Base-by-base conservation (phyloP, 2,113 vertebrate species). In the Galbula dea region DNA sequence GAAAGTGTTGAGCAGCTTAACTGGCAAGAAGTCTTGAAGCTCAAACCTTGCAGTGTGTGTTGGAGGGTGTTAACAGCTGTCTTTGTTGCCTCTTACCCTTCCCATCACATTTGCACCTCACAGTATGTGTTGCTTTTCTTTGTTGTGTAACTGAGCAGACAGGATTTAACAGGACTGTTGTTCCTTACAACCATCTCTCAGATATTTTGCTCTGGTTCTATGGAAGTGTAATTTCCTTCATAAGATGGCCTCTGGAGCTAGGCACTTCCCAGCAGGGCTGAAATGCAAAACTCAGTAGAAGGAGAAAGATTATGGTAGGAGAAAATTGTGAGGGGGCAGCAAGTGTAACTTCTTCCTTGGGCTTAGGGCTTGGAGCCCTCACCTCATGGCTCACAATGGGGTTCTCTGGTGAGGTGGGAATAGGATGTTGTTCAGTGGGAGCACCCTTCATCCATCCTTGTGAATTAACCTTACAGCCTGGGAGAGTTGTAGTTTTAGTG, bases 161-260 rank as follows among this genome's bases (percentile, higher is more conserved):
- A 58, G 30, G 30, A 14, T 73, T 84, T 58, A 43, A 13, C 46
- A 77, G 43, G 29, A 15, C 23, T 43, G 32, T 68, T 83, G 26
- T 24, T 74, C 32, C 37, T 72, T 9, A 2, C 0, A 2, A 37
- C 19, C 2, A 3, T 45, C 36, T 45, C 36, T 76, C 0, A 0
- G 22, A 2, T 84, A 17, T 39, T 2, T 30, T 15, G 27, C 29
- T 67, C 24, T 78, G 32, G 29, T 62, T 26, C 43, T 34, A 5
- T 54, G 48, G 32, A 41, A 51, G 29, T 39, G 32, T 41, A 34
- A 55, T 51, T 62, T 22, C 27, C 13, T 16, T 78, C 1, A 0
- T n/a, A 20, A 71, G 78, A 32, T 49, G 29, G 48, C 4, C 75
- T 32, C 48, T 51, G 12, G 49, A 21, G 30, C 13, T 17, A 10